These are phyloP conservation scores for Halictus rubicundus DNA, from an alignment of 1,140 invertebrate genomes.

Conservation along the genomic window DNA sequence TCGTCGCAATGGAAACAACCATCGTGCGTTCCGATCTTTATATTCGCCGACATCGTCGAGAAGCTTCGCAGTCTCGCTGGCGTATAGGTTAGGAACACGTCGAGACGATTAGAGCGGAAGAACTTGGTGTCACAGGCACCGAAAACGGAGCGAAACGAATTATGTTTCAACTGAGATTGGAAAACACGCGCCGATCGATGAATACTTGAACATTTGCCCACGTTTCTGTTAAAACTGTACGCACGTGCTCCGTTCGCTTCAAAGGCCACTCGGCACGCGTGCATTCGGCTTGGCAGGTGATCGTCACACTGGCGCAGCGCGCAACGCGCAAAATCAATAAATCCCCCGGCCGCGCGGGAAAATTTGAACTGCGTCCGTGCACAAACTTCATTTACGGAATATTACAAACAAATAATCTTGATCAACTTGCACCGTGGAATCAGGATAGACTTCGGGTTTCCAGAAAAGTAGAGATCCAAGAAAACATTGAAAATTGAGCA, in stretches of 20 bases:
- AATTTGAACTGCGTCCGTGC: background rate
- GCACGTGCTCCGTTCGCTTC: background rate
- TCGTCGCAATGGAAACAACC: slow-evolving; percentile 98
- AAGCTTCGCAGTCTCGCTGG: background rate
- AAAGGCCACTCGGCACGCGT: background rate
- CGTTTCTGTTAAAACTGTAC: background rate
- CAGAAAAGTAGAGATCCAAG: no score
- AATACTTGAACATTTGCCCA: background rate
- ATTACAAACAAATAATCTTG: no score
- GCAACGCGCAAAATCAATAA: background rate
- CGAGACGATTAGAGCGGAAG: background rate
- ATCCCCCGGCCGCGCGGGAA: background rate
- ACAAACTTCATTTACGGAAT: background rate
- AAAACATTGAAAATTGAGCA: no score
- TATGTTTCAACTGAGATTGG: background rate
- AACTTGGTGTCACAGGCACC: background rate
- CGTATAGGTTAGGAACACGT: slow-evolving; percentile 8
- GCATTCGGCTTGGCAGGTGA: background rate
- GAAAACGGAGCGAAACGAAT: background rate
- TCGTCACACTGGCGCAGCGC: background rate
- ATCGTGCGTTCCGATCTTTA: slow-evolving; percentile 89
- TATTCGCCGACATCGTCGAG: slow-evolving; percentile 16
- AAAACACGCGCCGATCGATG: background rate
- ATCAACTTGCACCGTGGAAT: no score
- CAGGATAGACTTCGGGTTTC: no score